Base-by-base conservation (phyloP, 2,888 invertebrate species). In the Ophioninae sp. region DNA sequence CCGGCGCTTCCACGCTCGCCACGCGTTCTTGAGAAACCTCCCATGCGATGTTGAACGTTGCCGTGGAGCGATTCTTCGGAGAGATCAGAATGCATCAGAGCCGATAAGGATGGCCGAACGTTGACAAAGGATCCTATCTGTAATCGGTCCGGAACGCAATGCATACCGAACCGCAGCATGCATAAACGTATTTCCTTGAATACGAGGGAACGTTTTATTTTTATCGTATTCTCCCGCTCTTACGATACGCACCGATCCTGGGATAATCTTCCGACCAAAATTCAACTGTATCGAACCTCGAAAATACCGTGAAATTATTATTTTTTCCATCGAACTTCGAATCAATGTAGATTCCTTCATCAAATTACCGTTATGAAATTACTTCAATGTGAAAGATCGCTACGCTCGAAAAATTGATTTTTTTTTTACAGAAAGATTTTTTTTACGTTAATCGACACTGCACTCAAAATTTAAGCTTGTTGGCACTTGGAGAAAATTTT, bases 91-190 rank as follows among this genome's bases (percentile, higher is more conserved):
- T 90, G 88, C 89, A 89, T 88, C 88, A 88, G 83, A 86, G 83
- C 84, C 84, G 90, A 90, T 88, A 88, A 88, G 87, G 86, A 88
- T 82, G 86, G 87, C 85, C 88, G 86, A 89, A 88, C 89, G 89
- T 87, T 89, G 90, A 90, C 90, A 90, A 89, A 89, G 88, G 86
- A 87, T 87, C 88, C 86, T 90, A 90, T 90, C 89, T 89, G 85
- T 87, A 89, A 90, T 90, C 89, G 88, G 89, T 87, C 88, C 85
- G 87, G 86, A 87, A 89, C 89, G 87, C 88, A 86, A 85, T 84
- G 86, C 86, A 89, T 90, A 88, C 88, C 88, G 88, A 89, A 87
- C 80, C 75, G n/a, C 62, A 70, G 88, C 84, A 87, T 87, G 89
- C 90, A 91, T 91, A 91, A 90, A 91, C 90, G 88, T 89, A 91